Percentiles rank a stretch among this genome's conserved stretches.
phyloP scores from a whole-genome alignment of 2,888 invertebrate genomes.

The Mantis religiosa region DNA sequence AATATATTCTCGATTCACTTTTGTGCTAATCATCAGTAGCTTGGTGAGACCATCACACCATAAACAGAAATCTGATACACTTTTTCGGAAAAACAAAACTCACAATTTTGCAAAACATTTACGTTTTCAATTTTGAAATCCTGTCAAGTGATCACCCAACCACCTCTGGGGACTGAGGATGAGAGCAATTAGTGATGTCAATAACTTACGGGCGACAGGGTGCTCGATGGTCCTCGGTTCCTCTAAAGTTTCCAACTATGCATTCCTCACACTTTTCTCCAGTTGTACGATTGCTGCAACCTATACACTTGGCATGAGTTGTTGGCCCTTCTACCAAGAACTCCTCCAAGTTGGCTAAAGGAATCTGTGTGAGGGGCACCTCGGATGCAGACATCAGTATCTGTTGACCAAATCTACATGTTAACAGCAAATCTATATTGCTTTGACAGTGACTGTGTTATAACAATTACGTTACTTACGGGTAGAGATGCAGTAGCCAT shows the following conservation, averaged over 20 bases:
- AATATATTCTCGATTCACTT: too few relatives aligned
- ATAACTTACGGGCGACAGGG: slow-evolving; percentile 69
- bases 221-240: slow-evolving; percentile 65
- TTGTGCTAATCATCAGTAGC: too few relatives aligned
- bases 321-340: slow-evolving; percentile 58
- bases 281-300: slow-evolving; percentile 77
- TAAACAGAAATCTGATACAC: too few relatives aligned
- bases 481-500: neutral
- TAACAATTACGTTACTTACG: slow-evolving; percentile 6
- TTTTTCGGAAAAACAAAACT: too few relatives aligned
- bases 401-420: neutral
- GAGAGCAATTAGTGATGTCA: too few relatives aligned
- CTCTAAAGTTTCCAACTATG: slow-evolving; percentile 49
- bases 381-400: neutral
- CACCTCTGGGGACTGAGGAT: too few relatives aligned
- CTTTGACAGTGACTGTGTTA: neutral
- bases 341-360: slow-evolving; percentile 55
- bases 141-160: too few relatives aligned
- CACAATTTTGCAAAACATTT: too few relatives aligned
- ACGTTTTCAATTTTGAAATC: too few relatives aligned
- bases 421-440: neutral
- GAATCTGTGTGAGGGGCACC: slow-evolving; percentile 45
- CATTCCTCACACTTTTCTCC: slow-evolving; percentile 81
- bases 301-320: slow-evolving; percentile 74
- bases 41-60: too few relatives aligned